A percentile compares a stretch with the other conserved stretches of the same genome.
Evolutionary conservation across 2,113 vertebrate species (phyloP).

Genomic region (Atractosteus spatula): DNA sequence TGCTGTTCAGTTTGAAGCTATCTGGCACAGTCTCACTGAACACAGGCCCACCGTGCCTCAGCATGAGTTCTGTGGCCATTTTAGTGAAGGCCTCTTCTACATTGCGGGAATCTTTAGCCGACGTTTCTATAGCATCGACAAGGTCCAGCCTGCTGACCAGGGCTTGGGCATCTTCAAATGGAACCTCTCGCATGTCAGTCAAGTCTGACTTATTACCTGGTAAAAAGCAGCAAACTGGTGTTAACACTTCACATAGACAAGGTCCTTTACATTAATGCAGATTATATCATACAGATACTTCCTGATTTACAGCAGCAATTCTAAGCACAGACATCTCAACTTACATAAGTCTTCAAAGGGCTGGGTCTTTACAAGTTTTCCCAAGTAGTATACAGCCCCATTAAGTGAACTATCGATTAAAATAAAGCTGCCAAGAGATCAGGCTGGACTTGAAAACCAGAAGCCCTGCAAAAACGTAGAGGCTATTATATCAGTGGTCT

Average conservation of each 20-base stretch:
- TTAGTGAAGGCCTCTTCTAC: slow-evolving; percentile 82
- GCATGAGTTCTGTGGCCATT: slow-evolving; percentile 79
- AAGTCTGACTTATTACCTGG: slow-evolving; percentile 85
- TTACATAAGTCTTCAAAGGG: too few species aligned
- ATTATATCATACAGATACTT: too few species aligned
- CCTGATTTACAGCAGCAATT: too few species aligned
- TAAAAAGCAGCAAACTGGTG: not conserved
- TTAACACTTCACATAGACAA: not conserved
- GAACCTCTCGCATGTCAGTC: slow-evolving; percentile 71
- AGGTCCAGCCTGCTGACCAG: slow-evolving; percentile 75
- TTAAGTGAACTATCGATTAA: too few species aligned
- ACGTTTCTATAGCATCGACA: slow-evolving; percentile 78
- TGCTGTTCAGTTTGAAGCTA: slow-evolving; percentile 83
- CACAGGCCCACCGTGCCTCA: slow-evolving; percentile 78
- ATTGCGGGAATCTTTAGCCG: slow-evolving; percentile 81
- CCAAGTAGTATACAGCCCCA: too few species aligned
- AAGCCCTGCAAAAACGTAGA: too few species aligned
- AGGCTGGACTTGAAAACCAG: too few species aligned
- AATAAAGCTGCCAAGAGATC: too few species aligned
- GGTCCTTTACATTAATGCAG: too few species aligned
- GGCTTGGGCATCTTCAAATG: slow-evolving; percentile 70
- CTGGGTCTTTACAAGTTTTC: too few species aligned
- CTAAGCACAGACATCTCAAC: too few species aligned
- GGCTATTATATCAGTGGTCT: too few species aligned
- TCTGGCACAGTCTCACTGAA: slow-evolving; percentile 74